phyloP scores from a whole-genome alignment of 2,113 vertebrate genomes.

The Clarias macrocephalus region DNA sequence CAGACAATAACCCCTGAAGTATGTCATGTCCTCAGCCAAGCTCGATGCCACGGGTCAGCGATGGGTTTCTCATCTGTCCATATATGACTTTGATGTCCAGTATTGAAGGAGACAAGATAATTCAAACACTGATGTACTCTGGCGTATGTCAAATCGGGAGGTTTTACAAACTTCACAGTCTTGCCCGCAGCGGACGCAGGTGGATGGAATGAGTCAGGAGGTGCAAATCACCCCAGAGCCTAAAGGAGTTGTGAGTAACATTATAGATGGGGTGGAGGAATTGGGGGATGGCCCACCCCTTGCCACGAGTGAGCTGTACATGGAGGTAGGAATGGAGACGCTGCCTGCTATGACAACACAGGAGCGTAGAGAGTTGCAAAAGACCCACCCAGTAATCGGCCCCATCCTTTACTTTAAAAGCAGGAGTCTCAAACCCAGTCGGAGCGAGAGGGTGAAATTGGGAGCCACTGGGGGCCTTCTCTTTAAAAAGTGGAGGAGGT shows the following conservation, averaged over 20 bases:
- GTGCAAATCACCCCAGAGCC: not conserved
- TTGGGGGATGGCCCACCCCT: not conserved
- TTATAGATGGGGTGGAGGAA: not conserved
- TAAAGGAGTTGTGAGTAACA: too few species aligned
- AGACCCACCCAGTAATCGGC: not conserved
- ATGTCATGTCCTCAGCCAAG: constrained; percentile 14
- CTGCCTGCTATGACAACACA: not conserved
- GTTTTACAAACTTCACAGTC: constrained; percentile 7
- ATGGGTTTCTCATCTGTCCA: constrained; percentile 36
- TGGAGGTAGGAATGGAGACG: not conserved
- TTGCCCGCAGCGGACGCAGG: too few species aligned
- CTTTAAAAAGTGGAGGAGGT: not conserved
- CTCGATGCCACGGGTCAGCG: constrained; percentile 41
- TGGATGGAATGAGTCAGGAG: too few species aligned
- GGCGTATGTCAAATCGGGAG: constrained; percentile 37
- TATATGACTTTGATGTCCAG: constrained; percentile 46
- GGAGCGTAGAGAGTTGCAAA: not conserved
- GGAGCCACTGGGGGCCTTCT: not conserved
- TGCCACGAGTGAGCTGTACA: too few species aligned
- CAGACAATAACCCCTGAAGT: constrained; percentile 43
- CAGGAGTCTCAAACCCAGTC: not conserved
- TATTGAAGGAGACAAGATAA: constrained; percentile 35
- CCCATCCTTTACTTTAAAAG: not conserved
- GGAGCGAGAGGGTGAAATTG: not conserved
- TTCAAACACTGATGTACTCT: constrained; percentile 41